Conservation (phyloP, 2,797 vertebrate genomes). For the Phataginus tetradactyla region DNA sequence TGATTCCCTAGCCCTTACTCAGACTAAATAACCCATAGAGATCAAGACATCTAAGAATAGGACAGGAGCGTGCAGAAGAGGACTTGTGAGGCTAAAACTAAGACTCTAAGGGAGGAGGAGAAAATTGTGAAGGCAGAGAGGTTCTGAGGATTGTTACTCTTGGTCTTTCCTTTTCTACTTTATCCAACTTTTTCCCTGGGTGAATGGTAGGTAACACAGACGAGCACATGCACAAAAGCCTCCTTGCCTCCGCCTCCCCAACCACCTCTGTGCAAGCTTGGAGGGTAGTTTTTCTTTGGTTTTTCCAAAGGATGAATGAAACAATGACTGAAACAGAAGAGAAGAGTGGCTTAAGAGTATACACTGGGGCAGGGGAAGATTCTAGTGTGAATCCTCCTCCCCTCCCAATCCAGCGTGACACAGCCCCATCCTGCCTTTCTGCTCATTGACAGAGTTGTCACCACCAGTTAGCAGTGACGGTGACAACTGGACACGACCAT, state of each 20-base stretch:
- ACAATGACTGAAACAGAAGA: conserved; percentile 63
- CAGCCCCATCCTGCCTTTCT: conserved; percentile 26
- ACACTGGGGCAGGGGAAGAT: conserved; percentile 69
- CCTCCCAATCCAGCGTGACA: background rate
- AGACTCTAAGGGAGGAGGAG: background rate
- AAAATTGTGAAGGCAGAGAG: background rate
- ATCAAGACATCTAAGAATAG: background rate
- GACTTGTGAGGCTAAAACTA: background rate
- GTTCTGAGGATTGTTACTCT: background rate
- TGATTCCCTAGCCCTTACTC: background rate
- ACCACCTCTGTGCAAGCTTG: accelerated
- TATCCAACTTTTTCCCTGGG: background rate
- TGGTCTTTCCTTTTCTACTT: background rate
- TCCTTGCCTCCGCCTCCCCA: background rate
- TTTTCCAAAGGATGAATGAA: background rate
- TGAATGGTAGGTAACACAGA: background rate
- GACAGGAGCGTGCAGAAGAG: background rate
- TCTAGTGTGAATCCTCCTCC: conserved; percentile 24
- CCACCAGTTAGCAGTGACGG: background rate
- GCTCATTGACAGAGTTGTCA: conserved; percentile 76
- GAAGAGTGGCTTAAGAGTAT: conserved; percentile 77
- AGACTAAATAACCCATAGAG: background rate
- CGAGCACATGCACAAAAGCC: too few relatives aligned
- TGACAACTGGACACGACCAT: background rate
- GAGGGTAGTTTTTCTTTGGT: background rate